A percentile compares a stretch with the other conserved stretches of the same genome.
Conservation (phyloP, 2,888 invertebrate genomes). For the Cryptocheilus praepositus region DNA sequence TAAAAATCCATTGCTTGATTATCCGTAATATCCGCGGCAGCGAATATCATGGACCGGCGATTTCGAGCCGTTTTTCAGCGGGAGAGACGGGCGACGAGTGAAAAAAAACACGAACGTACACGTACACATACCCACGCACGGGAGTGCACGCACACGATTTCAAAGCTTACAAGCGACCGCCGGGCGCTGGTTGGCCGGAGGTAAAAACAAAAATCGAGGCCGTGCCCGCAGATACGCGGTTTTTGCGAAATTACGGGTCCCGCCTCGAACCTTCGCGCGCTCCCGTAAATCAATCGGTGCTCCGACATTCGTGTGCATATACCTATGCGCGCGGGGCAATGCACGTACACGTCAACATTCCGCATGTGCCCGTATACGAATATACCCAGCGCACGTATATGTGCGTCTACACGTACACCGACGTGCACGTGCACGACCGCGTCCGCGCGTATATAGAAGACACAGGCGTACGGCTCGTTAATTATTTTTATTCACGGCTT, state of each 20-base stretch:
- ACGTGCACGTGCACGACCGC: neutral
- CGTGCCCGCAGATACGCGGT: conserved; percentile 65
- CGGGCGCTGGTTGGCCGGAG: conserved; percentile 7
- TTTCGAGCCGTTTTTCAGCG: conserved; percentile 35
- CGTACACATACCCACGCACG: neutral
- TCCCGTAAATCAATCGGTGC: conserved; percentile 67
- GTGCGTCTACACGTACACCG: neutral
- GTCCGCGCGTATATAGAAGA: neutral
- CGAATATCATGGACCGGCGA: conserved; percentile 50
- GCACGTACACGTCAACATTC: neutral
- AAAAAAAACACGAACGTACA: conserved; percentile 33
- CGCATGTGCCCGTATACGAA: neutral
- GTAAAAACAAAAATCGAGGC: conserved; percentile 64
- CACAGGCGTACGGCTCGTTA: conserved; percentile 61
- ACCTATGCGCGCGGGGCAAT: no score
- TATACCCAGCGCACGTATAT: neutral
- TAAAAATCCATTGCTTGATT: conserved; percentile 54
- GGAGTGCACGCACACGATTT: conserved; percentile 18
- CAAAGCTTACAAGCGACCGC: conserved; percentile 11
- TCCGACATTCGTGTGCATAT: conserved; percentile 53
- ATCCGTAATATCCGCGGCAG: conserved; percentile 53
- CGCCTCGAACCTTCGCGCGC: conserved; percentile 60
- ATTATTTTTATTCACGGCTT: conserved; percentile 69
- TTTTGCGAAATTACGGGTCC: conserved; percentile 64
- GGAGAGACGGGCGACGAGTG: conserved; percentile 36